Base-by-base conservation (phyloP, 2,113 vertebrate species). In the Cavia porcellus region DNA sequence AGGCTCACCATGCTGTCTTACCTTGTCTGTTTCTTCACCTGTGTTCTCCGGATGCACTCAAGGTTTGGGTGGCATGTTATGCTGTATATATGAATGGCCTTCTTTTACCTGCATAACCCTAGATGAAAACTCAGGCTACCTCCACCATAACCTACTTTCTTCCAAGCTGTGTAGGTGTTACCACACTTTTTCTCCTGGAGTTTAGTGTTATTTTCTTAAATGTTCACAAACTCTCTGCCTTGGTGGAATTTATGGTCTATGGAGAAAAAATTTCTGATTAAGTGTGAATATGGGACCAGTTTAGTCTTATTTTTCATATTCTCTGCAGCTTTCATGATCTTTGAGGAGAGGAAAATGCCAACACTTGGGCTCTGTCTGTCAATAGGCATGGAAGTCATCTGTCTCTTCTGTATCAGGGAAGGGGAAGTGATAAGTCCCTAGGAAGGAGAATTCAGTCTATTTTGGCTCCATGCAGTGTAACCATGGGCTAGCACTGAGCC, bases 281-380 rank as follows among this genome's bases (percentile, higher is more conserved):
- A 55, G 20, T 62, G 66, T 64, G 57, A 47, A 9, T 5, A 32
- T 38, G 47, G 62, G 79, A 24, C 66, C 42, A 61, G 68, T 80
- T 70, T 83, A n/a, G 52, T 35, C 79, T 80, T 45, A 30, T 38
- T 94, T 92, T 86, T 89, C 62, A 55, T 25, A 86, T 82, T 45
- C 50, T 57, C 55, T 75, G 35, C 57, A 55, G 68, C 89, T 85
- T 90, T 64, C 66, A 17, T 42, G 80, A 94, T 42, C 52, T 62
- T 38, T n/a, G 74, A 15, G 20, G n/a, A 92, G 35, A 38, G 80
- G 59, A 30, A 84, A n/a, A 68, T 47, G 62, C 11, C 61, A 66
- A 82, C 25, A 22, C 15, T 1, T 7, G 30, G 28, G 28, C 32
- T 70, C 24, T 14, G 15, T 3, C 52, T 61, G 68, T 30, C 45